These are phyloP conservation scores for Marmota flaviventris DNA, from an alignment of 2,113 vertebrate genomes.

Conservation along the genomic window DNA sequence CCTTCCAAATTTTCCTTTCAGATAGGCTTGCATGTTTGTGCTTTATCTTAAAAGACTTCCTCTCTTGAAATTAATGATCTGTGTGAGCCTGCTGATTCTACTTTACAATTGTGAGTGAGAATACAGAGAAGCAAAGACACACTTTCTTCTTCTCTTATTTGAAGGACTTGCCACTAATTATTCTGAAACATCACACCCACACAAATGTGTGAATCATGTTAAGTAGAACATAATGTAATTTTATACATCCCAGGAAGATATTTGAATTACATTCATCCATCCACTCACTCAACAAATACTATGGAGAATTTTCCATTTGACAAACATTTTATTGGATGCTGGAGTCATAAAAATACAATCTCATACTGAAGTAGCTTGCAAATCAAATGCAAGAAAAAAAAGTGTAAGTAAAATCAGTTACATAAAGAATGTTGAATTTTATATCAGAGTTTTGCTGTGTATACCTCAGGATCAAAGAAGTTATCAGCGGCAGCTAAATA, in stretches of 20 bases:
- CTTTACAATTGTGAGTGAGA: conserved; percentile 48
- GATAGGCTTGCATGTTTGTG: background rate
- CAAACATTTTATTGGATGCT: background rate
- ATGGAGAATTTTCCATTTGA: background rate
- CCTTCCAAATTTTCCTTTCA: conserved; percentile 35
- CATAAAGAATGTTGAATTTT: background rate
- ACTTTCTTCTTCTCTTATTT: conserved; percentile 51
- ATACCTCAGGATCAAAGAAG: background rate
- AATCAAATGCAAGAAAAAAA: background rate
- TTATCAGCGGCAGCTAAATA: background rate
- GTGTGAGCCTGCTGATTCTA: conserved; percentile 25
- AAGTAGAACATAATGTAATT: conserved; percentile 7
- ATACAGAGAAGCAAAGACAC: conserved; percentile 10
- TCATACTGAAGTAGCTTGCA: background rate
- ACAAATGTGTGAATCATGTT: background rate
- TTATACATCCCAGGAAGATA: background rate
- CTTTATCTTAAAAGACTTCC: conserved; percentile 48
- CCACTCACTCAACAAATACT: background rate
- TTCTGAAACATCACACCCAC: conserved; percentile 52
- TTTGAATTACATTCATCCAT: conserved; percentile 29
- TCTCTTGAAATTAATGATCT: conserved; percentile 67
- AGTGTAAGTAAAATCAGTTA: background rate
- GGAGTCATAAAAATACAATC: background rate
- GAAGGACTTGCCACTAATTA: conserved; percentile 59
- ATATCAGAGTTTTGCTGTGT: background rate